phyloP scores from a whole-genome alignment of 2,888 invertebrate species.

The Orchesella flavescens region DNA sequence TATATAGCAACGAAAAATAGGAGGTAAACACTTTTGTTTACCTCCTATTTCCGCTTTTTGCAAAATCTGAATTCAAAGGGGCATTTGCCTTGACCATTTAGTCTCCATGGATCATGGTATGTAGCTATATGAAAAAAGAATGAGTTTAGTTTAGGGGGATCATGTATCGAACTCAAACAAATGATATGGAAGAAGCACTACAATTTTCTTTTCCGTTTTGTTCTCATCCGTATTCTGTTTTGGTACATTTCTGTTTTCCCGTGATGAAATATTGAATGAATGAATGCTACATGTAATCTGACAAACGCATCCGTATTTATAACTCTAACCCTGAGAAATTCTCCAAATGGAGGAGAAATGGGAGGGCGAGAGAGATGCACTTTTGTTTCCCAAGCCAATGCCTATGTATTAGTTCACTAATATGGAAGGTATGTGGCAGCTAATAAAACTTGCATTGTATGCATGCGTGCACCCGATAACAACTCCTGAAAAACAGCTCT shows the following conservation, averaged over 20 bases:
- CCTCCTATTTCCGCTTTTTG: too few species aligned
- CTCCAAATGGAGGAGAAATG: too few species aligned
- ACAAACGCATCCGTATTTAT: neutral
- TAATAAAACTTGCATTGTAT: constrained; percentile 43
- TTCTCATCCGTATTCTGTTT: constrained; percentile 7
- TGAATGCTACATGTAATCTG: neutral
- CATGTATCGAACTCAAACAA: too few species aligned
- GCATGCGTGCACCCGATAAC: constrained; percentile 46
- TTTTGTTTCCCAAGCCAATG: neutral
- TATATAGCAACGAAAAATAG: too few species aligned
- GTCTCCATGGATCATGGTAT: too few species aligned
- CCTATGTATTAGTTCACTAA: constrained; percentile 30
- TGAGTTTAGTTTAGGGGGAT: too few species aligned
- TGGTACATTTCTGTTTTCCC: neutral
- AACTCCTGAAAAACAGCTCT: constrained; percentile 31
- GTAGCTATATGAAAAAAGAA: too few species aligned
- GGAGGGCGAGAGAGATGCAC: neutral
- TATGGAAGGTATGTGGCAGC: constrained; percentile 47
- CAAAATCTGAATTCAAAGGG: too few species aligned
- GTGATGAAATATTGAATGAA: constrained; percentile 28
- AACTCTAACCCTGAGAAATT: neutral
- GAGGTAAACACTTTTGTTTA: too few species aligned
- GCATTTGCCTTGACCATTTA: too few species aligned
- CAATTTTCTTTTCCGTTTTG: neutral
- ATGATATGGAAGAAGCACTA: neutral